Evolutionary conservation across 2,113 vertebrate species (phyloP).

Genomic region (Tenrec ecaudatus): DNA sequence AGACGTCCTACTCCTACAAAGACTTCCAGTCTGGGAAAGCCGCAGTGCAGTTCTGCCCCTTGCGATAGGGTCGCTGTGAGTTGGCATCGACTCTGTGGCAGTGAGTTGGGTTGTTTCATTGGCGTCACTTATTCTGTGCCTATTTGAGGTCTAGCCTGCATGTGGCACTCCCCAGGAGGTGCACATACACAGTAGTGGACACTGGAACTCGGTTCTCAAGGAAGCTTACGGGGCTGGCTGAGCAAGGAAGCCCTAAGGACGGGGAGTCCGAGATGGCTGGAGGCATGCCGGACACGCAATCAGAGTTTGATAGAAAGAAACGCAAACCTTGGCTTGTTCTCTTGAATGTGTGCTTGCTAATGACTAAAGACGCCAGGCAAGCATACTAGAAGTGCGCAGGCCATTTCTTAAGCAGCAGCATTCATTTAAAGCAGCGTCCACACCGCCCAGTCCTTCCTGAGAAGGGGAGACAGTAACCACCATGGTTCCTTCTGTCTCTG

Average conservation of each 20-base stretch:
- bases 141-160: neutral
- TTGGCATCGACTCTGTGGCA: too few relatives aligned
- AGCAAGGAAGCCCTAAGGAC: neutral
- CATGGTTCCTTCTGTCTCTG: neutral
- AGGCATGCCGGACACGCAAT: neutral
- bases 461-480: neutral
- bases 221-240: neutral
- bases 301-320: too few relatives aligned
- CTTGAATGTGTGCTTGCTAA: fast-evolving
- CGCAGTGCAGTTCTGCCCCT: too few relatives aligned
- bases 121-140: too few relatives aligned
- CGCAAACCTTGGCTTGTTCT: neutral
- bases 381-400: neutral
- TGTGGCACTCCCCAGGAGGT: too few relatives aligned
- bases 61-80: too few relatives aligned
- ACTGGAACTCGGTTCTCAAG: neutral
- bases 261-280: fast-evolving
- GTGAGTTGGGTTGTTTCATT: too few relatives aligned
- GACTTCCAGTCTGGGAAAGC: too few relatives aligned
- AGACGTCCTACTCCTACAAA: too few relatives aligned
- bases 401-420: neutral
- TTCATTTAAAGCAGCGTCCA: neutral
- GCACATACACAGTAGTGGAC: neutral
- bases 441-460: neutral
- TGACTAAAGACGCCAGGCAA: neutral